These are phyloP conservation scores for Plebejus argus DNA, from an alignment of 2,888 invertebrate genomes.

Conservation along the genomic window DNA sequence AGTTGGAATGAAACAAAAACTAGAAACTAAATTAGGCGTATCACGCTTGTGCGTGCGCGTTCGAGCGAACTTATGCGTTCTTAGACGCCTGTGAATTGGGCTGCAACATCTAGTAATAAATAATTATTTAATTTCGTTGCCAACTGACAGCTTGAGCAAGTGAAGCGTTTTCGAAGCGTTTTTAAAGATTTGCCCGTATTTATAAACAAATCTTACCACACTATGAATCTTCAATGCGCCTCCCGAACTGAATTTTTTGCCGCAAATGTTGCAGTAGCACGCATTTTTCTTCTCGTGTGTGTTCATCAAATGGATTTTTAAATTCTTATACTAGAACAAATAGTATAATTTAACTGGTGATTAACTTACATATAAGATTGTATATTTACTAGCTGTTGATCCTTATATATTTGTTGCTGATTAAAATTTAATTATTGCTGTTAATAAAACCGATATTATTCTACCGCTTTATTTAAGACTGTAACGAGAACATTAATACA, in stretches of 20 bases:
- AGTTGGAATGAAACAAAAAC: no score
- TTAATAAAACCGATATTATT: no score
- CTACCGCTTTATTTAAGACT: no score
- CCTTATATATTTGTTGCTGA: background rate
- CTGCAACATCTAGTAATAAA: background rate
- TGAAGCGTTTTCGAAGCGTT: background rate
- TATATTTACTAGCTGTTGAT: background rate
- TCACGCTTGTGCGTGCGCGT: background rate
- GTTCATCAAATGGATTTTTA: conserved; percentile 46
- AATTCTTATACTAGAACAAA: conserved; percentile 11
- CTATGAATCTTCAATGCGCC: conserved; percentile 63
- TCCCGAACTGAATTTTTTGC: conserved; percentile 58
- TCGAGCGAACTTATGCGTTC: background rate
- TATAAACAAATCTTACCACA: conserved; percentile 49
- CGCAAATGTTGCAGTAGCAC: conserved; percentile 61
- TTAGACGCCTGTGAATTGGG: background rate
- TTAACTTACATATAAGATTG: background rate
- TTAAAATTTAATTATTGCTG: no score
- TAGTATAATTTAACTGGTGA: background rate
- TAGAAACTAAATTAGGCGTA: no score
- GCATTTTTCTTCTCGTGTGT: conserved; percentile 59
- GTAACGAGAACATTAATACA: no score
- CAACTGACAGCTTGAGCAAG: no score
- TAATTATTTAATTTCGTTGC: background rate
- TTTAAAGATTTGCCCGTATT: background rate